Evolutionary conservation across 2,888 invertebrate species (phyloP).

Genomic region (Sericinus montela): DNA sequence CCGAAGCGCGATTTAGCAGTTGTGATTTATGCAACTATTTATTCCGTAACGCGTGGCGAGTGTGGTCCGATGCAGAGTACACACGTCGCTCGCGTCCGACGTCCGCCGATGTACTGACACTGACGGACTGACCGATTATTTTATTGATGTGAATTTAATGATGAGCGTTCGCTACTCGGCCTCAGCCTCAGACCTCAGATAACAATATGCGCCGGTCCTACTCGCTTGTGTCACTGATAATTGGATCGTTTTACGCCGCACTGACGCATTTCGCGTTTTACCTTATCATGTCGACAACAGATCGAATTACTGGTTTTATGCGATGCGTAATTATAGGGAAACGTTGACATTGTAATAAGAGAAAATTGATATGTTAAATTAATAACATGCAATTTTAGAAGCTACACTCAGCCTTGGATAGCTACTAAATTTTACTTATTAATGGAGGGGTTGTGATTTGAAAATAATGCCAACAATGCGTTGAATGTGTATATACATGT

Average conservation of each 20-base stretch:
- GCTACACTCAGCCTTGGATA: no score
- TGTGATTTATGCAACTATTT: constrained; percentile 24
- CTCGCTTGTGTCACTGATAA: constrained; percentile 62
- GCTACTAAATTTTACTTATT: no score
- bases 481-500: no score
- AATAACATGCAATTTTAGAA: no score
- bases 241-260: constrained; percentile 50
- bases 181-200: constrained; percentile 37
- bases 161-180: constrained; percentile 42
- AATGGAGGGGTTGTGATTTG: no score
- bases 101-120: constrained; percentile 50
- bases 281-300: no score
- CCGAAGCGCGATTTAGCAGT: constrained; percentile 11
- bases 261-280: no score
- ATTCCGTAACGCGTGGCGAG: constrained; percentile 17
- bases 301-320: no score
- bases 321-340: no score
- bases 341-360: no score
- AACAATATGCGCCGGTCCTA: constrained; percentile 46
- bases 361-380: no score
- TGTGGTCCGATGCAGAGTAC: constrained; percentile 10
- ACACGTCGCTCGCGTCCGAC: constrained; percentile 35
- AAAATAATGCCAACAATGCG: no score
- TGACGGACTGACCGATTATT: constrained; percentile 49
- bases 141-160: constrained; percentile 67